Base-by-base conservation (phyloP, 2,888 invertebrate species). In the Marronus borbonicus region DNA sequence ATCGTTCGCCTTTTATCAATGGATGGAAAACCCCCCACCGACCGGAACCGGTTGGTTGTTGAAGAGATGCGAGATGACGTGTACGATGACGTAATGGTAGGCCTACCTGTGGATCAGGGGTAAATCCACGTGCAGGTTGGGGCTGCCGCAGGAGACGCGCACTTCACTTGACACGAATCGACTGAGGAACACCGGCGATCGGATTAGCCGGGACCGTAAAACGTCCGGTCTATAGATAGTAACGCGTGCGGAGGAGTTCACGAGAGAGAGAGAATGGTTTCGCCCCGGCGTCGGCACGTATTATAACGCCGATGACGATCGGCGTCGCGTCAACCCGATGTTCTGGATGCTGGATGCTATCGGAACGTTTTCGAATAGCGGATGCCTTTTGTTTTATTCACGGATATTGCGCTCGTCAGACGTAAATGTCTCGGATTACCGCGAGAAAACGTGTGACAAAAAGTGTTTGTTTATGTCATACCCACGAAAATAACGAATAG, bases 61-160 rank as follows among this genome's bases (percentile, higher is more conserved):
- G 58, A 72, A 72, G 60, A 68, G 68, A 44, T 58, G 55, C 55
- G 49, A 65, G 65, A 75, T 83, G 84, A 83, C 83, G 70, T 58
- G 31, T 52, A 62, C 24, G 20, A 60, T 76, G 68, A 68, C 66
- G 68, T 68, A 44, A 8, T 5, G 17, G 74, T 52, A 55, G 83
- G 79, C 86, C 86, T 87, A 87, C 87, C 87, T 87, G 87, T 87
- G 85, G 87, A 86, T 86, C 81, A 81, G 81, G 85, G 84, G 84
- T 81, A 83, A 83, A 85, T 85, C 84, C 85, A 85, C 84, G 85
- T 85, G 85, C 85, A 84, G 82, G 80, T 81, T 79, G 80, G 83
- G 81, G 72, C 80, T 80, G 83, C 83, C 81, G 84, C 81, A 81
- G 84, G 82, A 84, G 85, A 84, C 82, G 84, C 83, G 84, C 85